These are phyloP conservation scores for Varroa destructor DNA, from an alignment of 1,140 invertebrate species.

Conservation along the genomic window DNA sequence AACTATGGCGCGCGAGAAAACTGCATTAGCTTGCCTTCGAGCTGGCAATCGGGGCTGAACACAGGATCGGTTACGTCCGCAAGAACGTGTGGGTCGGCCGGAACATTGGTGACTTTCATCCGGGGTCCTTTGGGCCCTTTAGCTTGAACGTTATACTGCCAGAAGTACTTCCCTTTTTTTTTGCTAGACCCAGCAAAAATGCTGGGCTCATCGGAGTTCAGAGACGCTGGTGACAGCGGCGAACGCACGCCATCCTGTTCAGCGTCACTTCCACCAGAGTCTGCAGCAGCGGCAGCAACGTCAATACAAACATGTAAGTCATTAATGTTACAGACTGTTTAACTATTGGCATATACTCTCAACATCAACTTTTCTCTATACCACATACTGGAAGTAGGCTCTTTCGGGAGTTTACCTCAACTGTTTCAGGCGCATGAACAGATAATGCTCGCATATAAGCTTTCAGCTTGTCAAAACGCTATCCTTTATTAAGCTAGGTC, in stretches of 20 bases:
- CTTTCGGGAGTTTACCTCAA: not conserved
- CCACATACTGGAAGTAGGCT: constrained; percentile 3
- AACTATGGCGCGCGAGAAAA: too few species aligned
- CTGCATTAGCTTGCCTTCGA: constrained; percentile 51
- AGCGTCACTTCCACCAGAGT: constrained; percentile 51
- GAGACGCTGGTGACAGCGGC: constrained; percentile 29
- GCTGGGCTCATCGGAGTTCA: constrained; percentile 32
- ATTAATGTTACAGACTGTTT: constrained; percentile 33
- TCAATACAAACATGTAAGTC: constrained; percentile 30
- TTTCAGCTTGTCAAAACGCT: too few species aligned
- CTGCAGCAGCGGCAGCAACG: constrained; percentile 38
- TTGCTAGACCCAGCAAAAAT: constrained; percentile 33
- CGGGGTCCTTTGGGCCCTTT: constrained; percentile 45
- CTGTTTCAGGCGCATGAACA: too few species aligned
- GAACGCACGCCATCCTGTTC: constrained; percentile 47
- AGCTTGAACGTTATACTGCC: constrained; percentile 97
- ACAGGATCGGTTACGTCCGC: constrained; percentile 80
- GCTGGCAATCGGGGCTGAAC: constrained; percentile 71
- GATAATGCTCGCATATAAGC: too few species aligned
- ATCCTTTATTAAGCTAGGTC: too few species aligned
- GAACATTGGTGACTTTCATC: constrained; percentile 43
- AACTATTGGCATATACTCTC: constrained; percentile 29
- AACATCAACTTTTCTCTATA: constrained; percentile 35
- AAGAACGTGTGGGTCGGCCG: constrained; percentile 79
- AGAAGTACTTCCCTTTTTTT: constrained; percentile 80